phyloP scores from a whole-genome alignment of 2,113 vertebrate genomes.

The Albula glossodonta region DNA sequence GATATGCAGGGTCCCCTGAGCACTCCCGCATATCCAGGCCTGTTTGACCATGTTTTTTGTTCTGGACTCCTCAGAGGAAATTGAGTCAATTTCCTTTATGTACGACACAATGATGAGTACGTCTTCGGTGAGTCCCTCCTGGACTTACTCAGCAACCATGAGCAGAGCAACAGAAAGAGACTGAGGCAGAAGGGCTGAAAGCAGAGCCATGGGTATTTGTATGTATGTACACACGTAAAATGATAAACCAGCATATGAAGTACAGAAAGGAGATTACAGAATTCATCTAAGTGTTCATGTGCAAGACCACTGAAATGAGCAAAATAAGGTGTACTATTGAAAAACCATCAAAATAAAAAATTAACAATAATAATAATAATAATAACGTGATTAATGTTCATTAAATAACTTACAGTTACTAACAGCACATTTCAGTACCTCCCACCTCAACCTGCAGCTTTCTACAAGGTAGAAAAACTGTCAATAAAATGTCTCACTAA shows the following conservation, averaged over 20 bases:
- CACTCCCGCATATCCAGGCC: neutral
- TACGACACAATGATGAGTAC: constrained; percentile 8
- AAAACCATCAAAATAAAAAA: neutral
- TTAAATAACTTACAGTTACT: too few species aligned
- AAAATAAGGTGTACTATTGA: neutral
- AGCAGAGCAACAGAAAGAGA: neutral
- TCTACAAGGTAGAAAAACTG: neutral
- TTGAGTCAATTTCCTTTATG: constrained; percentile 30
- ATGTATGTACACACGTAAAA: neutral
- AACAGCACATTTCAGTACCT: neutral
- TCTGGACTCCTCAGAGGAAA: constrained; percentile 22
- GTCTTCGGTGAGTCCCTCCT: neutral
- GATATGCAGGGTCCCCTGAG: neutral
- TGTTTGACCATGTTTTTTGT: neutral
- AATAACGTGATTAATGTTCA: neutral
- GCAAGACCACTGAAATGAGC: too few species aligned
- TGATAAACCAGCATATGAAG: too few species aligned
- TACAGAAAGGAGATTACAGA: too few species aligned
- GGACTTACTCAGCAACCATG: neutral
- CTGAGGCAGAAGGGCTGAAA: neutral
- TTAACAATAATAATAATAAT: neutral
- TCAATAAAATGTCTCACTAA: neutral
- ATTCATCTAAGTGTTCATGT: too few species aligned
- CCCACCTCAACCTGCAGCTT: neutral
- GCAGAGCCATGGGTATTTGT: neutral